Percentiles rank a stretch among this genome's conserved stretches.
phyloP scores from a whole-genome alignment of 2,888 invertebrate genomes.

The Cremastinae sp. region DNA sequence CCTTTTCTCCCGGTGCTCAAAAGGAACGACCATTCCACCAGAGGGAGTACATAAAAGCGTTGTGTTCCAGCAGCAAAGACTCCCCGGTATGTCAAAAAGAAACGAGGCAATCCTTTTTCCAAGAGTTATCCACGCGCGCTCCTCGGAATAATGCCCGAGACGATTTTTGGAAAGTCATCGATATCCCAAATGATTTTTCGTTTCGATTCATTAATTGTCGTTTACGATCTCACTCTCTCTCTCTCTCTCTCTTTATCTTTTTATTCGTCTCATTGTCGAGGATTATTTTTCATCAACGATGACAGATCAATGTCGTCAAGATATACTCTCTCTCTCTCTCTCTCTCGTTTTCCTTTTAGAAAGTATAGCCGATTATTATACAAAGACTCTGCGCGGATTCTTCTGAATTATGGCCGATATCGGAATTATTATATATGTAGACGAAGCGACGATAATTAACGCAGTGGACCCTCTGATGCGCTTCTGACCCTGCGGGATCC shows the following conservation, averaged over 20 bases:
- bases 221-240: neutral
- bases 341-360: no score
- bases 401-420: conserved; percentile 77
- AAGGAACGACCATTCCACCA: conserved; percentile 50
- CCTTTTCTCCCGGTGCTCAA: conserved; percentile 56
- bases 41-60: conserved; percentile 58
- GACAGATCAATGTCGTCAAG: no score
- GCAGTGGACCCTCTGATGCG: conserved; percentile 63
- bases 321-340: no score
- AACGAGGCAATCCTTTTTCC: conserved; percentile 31
- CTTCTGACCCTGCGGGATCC: conserved; percentile 53
- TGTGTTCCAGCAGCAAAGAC: conserved; percentile 39
- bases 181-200: conserved; percentile 18
- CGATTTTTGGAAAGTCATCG: conserved; percentile 34
- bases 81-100: conserved; percentile 27
- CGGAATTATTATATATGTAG: conserved; percentile 66
- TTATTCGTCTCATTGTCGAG: neutral
- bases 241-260: neutral
- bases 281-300: neutral
- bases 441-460: conserved; percentile 75
- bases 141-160: neutral
- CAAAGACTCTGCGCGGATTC: conserved; percentile 37
- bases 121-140: conserved; percentile 14
- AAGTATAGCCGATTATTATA: conserved; percentile 9
- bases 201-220: conserved; percentile 10